Evolutionary conservation across 2,888 invertebrate genomes (phyloP).

Genomic region (Tillus elongatus): DNA sequence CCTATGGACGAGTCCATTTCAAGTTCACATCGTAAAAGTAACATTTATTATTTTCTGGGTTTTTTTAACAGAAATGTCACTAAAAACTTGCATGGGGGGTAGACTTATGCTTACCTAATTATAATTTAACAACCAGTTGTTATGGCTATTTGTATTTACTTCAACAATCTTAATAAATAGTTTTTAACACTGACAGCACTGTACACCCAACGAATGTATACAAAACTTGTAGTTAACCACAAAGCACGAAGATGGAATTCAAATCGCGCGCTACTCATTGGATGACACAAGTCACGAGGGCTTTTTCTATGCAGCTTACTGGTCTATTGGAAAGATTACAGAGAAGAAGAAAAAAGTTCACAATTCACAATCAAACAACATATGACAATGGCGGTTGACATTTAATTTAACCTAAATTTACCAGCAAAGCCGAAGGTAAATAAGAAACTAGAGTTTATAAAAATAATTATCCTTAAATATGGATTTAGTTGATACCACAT

Average conservation of each 20-base stretch:
- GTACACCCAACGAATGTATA: slow-evolving; percentile 43
- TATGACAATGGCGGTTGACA: slow-evolving; percentile 31
- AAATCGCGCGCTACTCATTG: slow-evolving; percentile 39
- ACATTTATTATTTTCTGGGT: slow-evolving; percentile 23
- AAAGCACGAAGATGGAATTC: slow-evolving; percentile 42
- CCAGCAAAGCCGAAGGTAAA: not conserved
- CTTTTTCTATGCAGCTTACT: too few relatives aligned
- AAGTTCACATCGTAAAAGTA: slow-evolving; percentile 21
- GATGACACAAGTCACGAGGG: slow-evolving; percentile 36
- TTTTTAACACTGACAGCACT: slow-evolving; percentile 40
- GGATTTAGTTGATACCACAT: too few relatives aligned
- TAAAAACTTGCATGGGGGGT: slow-evolving; percentile 27
- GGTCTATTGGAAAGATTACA: too few relatives aligned
- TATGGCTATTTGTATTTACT: slow-evolving; percentile 59
- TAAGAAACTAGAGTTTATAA: slow-evolving; percentile 15
- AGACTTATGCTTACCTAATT: slow-evolving; percentile 54
- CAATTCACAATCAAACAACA: slow-evolving; percentile 19
- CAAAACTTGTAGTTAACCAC: slow-evolving; percentile 39
- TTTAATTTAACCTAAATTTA: slow-evolving; percentile 31
- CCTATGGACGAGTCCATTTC: slow-evolving; percentile 40
- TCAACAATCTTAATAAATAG: slow-evolving; percentile 55
- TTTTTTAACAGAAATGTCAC: slow-evolving; percentile 38
- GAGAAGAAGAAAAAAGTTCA: slow-evolving; percentile 20
- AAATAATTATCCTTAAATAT: slow-evolving; percentile 10
- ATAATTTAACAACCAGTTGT: slow-evolving; percentile 56